Evolutionary conservation across 1,140 invertebrate genomes (phyloP).

Genomic region (Drosophila obscura): DNA sequence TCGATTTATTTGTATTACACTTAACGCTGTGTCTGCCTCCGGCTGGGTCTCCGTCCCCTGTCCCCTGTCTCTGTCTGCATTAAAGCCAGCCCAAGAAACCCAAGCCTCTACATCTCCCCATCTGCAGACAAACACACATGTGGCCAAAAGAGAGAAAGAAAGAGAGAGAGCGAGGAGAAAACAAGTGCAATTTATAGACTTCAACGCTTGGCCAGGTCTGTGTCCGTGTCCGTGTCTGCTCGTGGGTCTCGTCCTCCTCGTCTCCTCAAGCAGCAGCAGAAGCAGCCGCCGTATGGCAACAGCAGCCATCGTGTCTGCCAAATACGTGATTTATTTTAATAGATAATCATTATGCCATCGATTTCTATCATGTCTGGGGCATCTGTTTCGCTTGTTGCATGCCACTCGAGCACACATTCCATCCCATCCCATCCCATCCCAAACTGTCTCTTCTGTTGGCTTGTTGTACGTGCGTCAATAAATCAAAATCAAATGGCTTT

Average conservation of each 20-base stretch:
- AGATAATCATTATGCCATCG: slow-evolving; percentile 82
- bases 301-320: slow-evolving; percentile 53
- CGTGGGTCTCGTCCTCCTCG: not conserved
- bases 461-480: slow-evolving; percentile 71
- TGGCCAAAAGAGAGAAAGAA: not conserved
- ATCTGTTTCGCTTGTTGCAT: slow-evolving; percentile 71
- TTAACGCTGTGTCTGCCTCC: slow-evolving; percentile 53
- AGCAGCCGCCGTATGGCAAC: slow-evolving; percentile 30
- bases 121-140: not conserved
- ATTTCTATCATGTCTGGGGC: slow-evolving; percentile 63
- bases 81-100: slow-evolving; percentile 19
- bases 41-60: too few relatives aligned
- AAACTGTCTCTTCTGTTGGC: not conserved
- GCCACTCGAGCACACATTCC: not conserved
- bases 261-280: slow-evolving; percentile 22
- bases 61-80: not conserved
- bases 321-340: slow-evolving; percentile 83
- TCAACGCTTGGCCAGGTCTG: slow-evolving; percentile 52
- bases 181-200: slow-evolving; percentile 77
- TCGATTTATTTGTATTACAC: slow-evolving; percentile 82
- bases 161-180: not conserved
- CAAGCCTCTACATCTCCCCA: not conserved
- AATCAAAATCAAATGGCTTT: slow-evolving; percentile 79
- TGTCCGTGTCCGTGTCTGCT: not conserved
- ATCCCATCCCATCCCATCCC: not conserved